Conservation (phyloP, 1,140 invertebrate species). For the Mylabris phalerata region DNA sequence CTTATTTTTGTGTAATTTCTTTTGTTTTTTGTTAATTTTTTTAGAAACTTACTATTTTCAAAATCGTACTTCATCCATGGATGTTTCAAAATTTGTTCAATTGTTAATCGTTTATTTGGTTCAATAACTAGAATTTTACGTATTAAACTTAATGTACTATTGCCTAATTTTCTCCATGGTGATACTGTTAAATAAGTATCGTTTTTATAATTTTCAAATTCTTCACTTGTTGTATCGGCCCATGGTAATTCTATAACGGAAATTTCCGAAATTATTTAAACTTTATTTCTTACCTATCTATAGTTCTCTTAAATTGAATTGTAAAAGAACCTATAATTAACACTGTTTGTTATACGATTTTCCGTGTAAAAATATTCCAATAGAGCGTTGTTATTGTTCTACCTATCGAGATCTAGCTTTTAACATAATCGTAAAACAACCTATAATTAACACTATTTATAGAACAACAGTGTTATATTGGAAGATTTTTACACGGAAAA, state of each 20-base stretch:
- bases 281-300: no score
- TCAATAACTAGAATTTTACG: slow-evolving; percentile 64
- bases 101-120: slow-evolving; percentile 55
- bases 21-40: slow-evolving; percentile 12
- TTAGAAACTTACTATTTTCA: slow-evolving; percentile 44
- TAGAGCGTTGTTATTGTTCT: no score
- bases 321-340: no score
- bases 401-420: no score
- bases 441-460: no score
- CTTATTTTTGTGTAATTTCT: neutral
- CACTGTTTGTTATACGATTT: no score
- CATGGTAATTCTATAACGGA: slow-evolving; percentile 77
- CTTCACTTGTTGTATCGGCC: slow-evolving; percentile 71
- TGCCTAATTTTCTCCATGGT: slow-evolving; percentile 80
- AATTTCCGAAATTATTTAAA: neutral
- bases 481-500: no score
- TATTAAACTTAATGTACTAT: slow-evolving; percentile 63
- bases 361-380: no score
- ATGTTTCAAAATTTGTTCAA: slow-evolving; percentile 67
- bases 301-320: no score
- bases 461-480: no score
- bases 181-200: slow-evolving; percentile 54
- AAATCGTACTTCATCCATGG: slow-evolving; percentile 68
- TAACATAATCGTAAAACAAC: no score
- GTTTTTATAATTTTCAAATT: slow-evolving; percentile 72